Evolutionary conservation across 1,140 invertebrate genomes (phyloP), one percentile per base, ranked within the genome.

Genomic region (Philaenus spumarius): DNA sequence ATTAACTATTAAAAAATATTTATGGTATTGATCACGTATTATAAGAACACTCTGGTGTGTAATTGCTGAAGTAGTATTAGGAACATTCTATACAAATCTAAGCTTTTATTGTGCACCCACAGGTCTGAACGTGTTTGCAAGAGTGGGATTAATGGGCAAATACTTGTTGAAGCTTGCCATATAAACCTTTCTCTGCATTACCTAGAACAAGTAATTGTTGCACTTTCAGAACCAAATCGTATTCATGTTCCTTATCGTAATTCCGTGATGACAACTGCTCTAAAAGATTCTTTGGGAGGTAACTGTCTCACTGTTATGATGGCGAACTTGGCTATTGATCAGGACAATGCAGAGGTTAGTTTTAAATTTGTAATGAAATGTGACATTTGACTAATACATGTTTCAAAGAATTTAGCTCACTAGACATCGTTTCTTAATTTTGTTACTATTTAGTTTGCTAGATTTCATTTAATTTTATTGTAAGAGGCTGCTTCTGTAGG

Each of bases 151-250:
- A 69, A 68, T 58, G 82, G 82, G 34, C 70, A 75, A 37, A 69
- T 79, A 35, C 67, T 84, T 40, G 78, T 73, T 15, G 82, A 85
- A 71, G 81, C 81, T 5, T 80, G 80, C 63, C 77, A 82, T 63
- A 85, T 85, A 61, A 85, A 85, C 67, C 69, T 83, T 51, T 84
- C 83, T 39, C 70, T 86, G 15, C 82, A 86, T 71, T 85, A 78
- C 69, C 63, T 86, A 60, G 82, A 85, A 68, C 82, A 84, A 74
- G 82, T 84, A 47, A 85, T 85, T 62, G 75, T 83, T 20, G 78
- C 81, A 42, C 67, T 86, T 60, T 76, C 78, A 62, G 79, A 85
- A 57, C 74, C 77, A 61, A 77, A 73, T 61, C 66, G 76, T 22
- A 67, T 67, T 62, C 83, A 85, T 69, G 77, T 85, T 55, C 83